Conservation (phyloP, 2,797 vertebrate genomes). For the Lacerta agilis region DNA sequence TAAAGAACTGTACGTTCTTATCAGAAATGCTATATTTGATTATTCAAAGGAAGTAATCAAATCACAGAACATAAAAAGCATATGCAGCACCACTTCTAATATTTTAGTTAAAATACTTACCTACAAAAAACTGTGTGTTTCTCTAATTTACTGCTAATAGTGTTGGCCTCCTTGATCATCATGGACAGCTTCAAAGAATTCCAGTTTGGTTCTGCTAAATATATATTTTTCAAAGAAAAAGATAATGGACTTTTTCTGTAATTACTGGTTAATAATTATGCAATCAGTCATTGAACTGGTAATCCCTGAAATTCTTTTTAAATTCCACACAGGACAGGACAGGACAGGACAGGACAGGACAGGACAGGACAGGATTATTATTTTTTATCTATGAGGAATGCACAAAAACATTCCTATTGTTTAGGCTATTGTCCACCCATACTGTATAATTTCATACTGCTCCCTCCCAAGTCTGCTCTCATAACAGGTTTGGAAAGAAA, state of each 20-base stretch:
- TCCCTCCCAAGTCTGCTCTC: background rate
- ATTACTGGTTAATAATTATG: background rate
- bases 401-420: background rate
- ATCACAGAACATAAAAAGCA: background rate
- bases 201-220: conserved; percentile 85
- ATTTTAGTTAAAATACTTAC: conserved; percentile 64
- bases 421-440: too few species aligned
- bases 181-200: conserved; percentile 92
- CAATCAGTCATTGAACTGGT: background rate
- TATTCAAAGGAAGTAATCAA: background rate
- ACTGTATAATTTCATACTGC: background rate
- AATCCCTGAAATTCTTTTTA: background rate
- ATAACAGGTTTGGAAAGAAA: background rate
- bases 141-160: conserved; percentile 86
- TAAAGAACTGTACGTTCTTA: background rate
- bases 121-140: conserved; percentile 89
- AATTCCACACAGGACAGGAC: background rate
- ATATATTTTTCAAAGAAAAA: conserved; percentile 26
- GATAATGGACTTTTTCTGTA: background rate
- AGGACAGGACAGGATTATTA: too few species aligned
- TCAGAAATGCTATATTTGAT: background rate
- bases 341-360: too few species aligned
- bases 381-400: too few species aligned
- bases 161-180: conserved; percentile 96
- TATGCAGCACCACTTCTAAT: background rate